Evolutionary conservation across 2,888 invertebrate species (phyloP), one percentile per base, ranked within the genome.

Genomic region (Meganola albula): DNA sequence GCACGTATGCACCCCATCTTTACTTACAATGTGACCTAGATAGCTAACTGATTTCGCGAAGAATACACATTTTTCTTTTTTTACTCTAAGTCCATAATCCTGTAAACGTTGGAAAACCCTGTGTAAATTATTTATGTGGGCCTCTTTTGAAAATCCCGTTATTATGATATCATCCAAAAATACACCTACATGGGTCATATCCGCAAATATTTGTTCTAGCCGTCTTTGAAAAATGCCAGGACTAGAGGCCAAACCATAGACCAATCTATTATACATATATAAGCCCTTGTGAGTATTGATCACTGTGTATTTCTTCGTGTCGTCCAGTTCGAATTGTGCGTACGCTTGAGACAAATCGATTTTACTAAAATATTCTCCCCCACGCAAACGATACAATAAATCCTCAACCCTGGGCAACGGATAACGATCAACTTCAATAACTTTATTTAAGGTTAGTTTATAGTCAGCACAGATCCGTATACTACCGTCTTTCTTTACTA

Each of bases 361-460:
- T 3, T 32, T 32, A 5, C 12, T 32, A 9, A 22, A 32, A 3
- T 14, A n/a, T 2, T 16, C 1, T 1, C 23, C 23, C 1, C 27
- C 23, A 23, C 23, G 12, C 7, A 32, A 16, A 10, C 20, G 11
- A 5, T n/a, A 10, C 7, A 31, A n/a, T 6, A 31, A 12, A 14
- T 33, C 33, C 10, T 33, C 28, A 4, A 34, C 24, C n/a, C 24
- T 24, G 3, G 28, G 28, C 8, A 34, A 18, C 3, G 34, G 29
- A 29, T 21, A 30, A 9, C 23, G 29, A 25, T 34, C 29, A 1
- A 34, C 34, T 3, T 29, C 26, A n/a, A n/a, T n/a, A n/a, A n/a
- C n/a, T n/a, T n/a, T n/a, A n/a, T n/a, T n/a, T n/a, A n/a, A n/a
- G n/a, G n/a, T n/a, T n/a, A n/a, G n/a, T n/a, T n/a, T n/a, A n/a